Conservation (phyloP, 2,888 invertebrate species). For the Diogma glabrata region DNA sequence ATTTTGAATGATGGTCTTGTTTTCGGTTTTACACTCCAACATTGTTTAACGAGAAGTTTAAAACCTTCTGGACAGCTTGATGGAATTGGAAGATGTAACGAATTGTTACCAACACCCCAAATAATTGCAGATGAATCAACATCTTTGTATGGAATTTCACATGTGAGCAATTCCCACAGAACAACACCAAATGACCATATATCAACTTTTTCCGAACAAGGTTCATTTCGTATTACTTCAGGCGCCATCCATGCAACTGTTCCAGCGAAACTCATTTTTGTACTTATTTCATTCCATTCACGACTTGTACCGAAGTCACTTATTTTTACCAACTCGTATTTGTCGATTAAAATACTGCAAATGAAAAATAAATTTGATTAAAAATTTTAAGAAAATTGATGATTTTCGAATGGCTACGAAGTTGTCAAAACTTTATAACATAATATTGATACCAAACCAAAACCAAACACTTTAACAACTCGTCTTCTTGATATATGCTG, state of each 20-base stretch:
- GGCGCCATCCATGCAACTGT: conserved; percentile 99
- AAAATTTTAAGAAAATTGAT: too few relatives aligned
- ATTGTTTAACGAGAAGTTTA: conserved; percentile 77
- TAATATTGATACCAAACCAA: too few relatives aligned
- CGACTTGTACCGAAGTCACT: conserved; percentile 96
- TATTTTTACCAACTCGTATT: conserved; percentile 77
- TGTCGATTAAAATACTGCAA: conserved; percentile 71
- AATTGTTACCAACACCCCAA: conserved; percentile 95
- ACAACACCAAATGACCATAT: conserved; percentile 99
- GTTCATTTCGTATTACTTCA: conserved; percentile 92
- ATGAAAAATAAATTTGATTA: conserved; percentile 20
- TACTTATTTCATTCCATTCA: conserved; percentile 89
- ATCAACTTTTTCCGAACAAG: conserved; percentile 95
- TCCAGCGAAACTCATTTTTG: conserved; percentile 96
- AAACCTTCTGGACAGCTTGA: conserved; percentile 79
- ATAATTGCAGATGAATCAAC: conserved; percentile 95
- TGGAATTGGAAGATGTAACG: conserved; percentile 84
- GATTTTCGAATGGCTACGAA: too few relatives aligned
- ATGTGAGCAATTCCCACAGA: conserved; percentile 93
- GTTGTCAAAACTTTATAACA: too few relatives aligned
- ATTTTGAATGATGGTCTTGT: conserved; percentile 85
- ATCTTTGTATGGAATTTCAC: conserved; percentile 86
- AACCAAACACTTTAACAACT: too few relatives aligned
- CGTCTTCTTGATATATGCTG: too few relatives aligned
- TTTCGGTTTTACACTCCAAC: conserved; percentile 83